phyloP scores from a whole-genome alignment of 2,888 invertebrate species.

The Amiota communis region DNA sequence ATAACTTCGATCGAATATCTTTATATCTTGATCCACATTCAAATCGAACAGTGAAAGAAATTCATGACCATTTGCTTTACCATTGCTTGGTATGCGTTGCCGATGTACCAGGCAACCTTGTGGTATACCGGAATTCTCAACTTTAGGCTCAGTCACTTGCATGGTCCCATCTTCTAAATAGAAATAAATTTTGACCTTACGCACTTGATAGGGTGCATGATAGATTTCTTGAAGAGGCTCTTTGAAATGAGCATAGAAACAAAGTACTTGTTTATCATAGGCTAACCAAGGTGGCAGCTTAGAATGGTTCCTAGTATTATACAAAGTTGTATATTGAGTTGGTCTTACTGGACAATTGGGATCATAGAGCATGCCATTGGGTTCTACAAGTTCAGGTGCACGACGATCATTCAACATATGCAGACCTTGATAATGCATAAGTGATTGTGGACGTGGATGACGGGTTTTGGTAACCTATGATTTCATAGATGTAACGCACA shows the following conservation, averaged over 20 bases:
- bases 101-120: conserved; percentile 89
- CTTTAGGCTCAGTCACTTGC: conserved; percentile 87
- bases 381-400: conserved; percentile 77
- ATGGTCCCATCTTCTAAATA: conserved; percentile 94
- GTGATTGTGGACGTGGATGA: conserved; percentile 73
- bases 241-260: conserved; percentile 72
- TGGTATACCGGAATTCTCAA: conserved; percentile 87
- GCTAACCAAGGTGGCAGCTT: conserved; percentile 89
- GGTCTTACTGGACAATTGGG: conserved; percentile 72
- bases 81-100: conserved; percentile 85
- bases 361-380: conserved; percentile 73
- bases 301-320: conserved; percentile 83
- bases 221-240: conserved; percentile 81
- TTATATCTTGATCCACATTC: conserved; percentile 86
- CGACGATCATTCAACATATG: conserved; percentile 78
- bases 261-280: conserved; percentile 86
- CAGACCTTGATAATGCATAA: conserved; percentile 77
- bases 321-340: conserved; percentile 79
- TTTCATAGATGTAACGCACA: too few relatives aligned
- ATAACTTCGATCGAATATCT: conserved; percentile 86
- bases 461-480: conserved; percentile 73
- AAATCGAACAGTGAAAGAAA: conserved; percentile 90
- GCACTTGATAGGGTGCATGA: conserved; percentile 80
- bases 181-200: conserved; percentile 88
- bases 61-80: conserved; percentile 79